Evolutionary conservation across 2,888 invertebrate species (phyloP).

Genomic region (Diarsia brunnea): DNA sequence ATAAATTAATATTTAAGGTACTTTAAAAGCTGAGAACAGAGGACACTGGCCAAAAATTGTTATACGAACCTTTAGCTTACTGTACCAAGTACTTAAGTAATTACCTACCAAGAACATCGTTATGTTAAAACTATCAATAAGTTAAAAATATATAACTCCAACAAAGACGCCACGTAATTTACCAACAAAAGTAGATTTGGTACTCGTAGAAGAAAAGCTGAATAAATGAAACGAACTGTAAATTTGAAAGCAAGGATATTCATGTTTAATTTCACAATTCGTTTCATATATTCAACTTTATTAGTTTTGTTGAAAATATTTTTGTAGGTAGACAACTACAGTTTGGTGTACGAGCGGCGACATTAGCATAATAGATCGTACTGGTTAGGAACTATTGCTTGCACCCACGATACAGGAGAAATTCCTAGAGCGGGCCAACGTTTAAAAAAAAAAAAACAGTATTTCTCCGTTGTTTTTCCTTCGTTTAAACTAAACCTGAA

Average conservation of each 20-base stretch:
- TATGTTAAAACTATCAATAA: neutral
- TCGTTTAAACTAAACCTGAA: too few relatives aligned
- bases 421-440: too few relatives aligned
- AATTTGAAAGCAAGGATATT: neutral
- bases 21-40: neutral
- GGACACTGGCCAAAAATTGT: neutral
- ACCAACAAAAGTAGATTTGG: neutral
- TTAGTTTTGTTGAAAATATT: neutral
- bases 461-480: too few relatives aligned
- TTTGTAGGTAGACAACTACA: neutral
- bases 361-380: neutral
- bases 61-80: neutral
- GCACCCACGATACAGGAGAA: too few relatives aligned
- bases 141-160: neutral
- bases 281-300: neutral
- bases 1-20: neutral
- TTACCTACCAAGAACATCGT: neutral
- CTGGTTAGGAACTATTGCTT: too few relatives aligned
- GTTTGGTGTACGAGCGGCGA: neutral
- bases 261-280: neutral
- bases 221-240: neutral
- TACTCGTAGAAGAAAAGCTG: neutral
- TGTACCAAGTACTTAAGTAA: neutral
- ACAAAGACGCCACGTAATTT: neutral
- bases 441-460: too few relatives aligned